Evolutionary conservation across 2,113 vertebrate species (phyloP).

Genomic region (Plecotus auritus): DNA sequence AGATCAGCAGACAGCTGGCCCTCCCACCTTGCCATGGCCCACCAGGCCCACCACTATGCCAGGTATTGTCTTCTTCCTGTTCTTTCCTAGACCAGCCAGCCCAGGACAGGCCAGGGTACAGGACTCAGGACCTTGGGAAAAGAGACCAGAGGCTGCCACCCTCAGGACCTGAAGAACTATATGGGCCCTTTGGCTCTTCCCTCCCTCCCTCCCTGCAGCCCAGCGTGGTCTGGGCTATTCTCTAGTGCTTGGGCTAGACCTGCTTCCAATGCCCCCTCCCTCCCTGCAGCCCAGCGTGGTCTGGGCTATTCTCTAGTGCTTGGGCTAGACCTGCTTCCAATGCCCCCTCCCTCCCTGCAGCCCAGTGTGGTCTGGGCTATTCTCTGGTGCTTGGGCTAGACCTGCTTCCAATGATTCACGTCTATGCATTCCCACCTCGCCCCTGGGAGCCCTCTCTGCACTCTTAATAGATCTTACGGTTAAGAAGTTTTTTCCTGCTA

Average conservation of each 20-base stretch:
- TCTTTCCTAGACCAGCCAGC: neutral
- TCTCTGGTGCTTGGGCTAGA: slow-evolving; percentile 49
- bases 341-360: neutral
- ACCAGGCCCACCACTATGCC: neutral
- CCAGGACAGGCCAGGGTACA: neutral
- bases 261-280: no score
- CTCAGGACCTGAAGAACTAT: neutral
- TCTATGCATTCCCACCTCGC: slow-evolving; percentile 61
- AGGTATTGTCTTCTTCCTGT: neutral
- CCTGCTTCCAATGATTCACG: slow-evolving; percentile 69
- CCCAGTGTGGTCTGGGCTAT: slow-evolving; percentile 18
- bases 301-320: no score
- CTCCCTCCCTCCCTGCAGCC: no score
- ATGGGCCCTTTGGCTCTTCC: neutral
- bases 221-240: no score
- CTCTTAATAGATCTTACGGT: slow-evolving; percentile 75
- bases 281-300: no score
- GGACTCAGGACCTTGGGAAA: neutral
- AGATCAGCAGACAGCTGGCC: neutral
- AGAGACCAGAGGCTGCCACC: neutral
- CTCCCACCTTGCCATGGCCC: neutral
- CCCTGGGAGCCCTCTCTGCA: slow-evolving; percentile 67
- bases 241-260: no score
- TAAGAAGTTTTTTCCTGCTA: slow-evolving; percentile 77
- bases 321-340: no score